Conservation (phyloP, 35 echinoderm and acorn worm genomes). For the Acanthaster planci region DNA sequence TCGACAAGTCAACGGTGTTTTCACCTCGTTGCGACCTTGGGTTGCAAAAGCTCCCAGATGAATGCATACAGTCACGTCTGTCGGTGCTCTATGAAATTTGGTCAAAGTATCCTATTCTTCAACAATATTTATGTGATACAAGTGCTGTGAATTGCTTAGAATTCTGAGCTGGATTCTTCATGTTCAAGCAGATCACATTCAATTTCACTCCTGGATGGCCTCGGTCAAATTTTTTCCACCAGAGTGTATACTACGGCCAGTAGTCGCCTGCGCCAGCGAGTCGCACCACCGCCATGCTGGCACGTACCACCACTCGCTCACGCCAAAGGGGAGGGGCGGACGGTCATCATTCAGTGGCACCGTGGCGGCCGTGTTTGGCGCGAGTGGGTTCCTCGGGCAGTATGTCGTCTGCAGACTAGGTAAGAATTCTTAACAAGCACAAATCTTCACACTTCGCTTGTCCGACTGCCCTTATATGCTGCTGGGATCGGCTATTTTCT, state of each 20-base stretch:
- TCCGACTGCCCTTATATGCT: too few relatives aligned
- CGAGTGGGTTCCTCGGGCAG: slow-evolving; percentile 79
- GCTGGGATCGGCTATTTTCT: too few relatives aligned
- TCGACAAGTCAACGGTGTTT: too few relatives aligned
- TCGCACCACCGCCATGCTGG: slow-evolving; percentile 30
- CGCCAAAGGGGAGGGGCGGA: slow-evolving; percentile 82
- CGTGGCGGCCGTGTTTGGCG: slow-evolving; percentile 90
- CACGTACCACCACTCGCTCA: slow-evolving; percentile 69
- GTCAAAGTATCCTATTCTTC: too few relatives aligned
- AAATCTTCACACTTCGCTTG: too few relatives aligned
- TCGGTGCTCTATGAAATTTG: too few relatives aligned
- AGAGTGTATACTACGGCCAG: slow-evolving; percentile 14
- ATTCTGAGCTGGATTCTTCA: too few relatives aligned
- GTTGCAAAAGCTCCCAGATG: too few relatives aligned
- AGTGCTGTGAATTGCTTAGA: neutral
- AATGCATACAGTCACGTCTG: too few relatives aligned
- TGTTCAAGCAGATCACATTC: too few relatives aligned
- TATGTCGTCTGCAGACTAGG: slow-evolving; percentile 91
- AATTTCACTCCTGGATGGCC: neutral
- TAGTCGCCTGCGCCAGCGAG: neutral
- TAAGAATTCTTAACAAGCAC: slow-evolving; percentile 40
- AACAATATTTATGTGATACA: neutral
- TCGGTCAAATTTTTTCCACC: neutral
- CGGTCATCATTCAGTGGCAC: slow-evolving; percentile 94
- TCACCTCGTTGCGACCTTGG: too few relatives aligned